Conservation (phyloP, 2,113 vertebrate species). For the human region DNA sequence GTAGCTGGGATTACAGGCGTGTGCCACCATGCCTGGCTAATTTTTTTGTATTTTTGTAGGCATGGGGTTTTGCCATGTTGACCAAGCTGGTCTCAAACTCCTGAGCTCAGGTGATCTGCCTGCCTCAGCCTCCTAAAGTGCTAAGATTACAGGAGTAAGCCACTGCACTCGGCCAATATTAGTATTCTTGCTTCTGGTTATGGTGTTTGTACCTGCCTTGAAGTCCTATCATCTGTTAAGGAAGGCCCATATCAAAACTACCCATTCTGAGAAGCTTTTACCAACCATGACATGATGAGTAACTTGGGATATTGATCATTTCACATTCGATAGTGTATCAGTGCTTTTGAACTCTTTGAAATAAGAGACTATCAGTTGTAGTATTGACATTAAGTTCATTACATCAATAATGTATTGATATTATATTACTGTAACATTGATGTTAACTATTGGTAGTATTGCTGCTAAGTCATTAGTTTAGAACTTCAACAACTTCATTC, state of each 20-base stretch:
- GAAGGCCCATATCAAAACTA: neutral
- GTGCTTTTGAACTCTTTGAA: neutral
- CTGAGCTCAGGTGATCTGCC: too few relatives aligned
- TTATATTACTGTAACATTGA: neutral
- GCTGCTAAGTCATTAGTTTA: neutral
- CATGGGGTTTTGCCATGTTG: too few relatives aligned
- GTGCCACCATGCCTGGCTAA: too few relatives aligned
- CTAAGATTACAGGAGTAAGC: too few relatives aligned
- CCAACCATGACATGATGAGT: neutral
- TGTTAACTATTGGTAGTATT: neutral
- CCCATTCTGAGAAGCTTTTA: neutral
- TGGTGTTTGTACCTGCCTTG: neutral
- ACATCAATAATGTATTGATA: neutral
- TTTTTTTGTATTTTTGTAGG: too few relatives aligned
- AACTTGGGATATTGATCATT: neutral
- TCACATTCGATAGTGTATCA: neutral
- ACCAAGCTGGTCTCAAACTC: too few relatives aligned
- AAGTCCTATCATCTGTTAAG: neutral
- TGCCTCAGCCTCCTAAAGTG: too few relatives aligned
- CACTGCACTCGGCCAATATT: neutral
- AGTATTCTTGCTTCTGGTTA: constrained; percentile 21
- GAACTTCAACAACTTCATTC: neutral
- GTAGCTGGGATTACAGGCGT: too few relatives aligned
- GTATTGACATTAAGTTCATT: neutral
- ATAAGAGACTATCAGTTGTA: neutral